Conservation (phyloP, 2,113 vertebrate genomes). For the Pseudopodoces humilis region DNA sequence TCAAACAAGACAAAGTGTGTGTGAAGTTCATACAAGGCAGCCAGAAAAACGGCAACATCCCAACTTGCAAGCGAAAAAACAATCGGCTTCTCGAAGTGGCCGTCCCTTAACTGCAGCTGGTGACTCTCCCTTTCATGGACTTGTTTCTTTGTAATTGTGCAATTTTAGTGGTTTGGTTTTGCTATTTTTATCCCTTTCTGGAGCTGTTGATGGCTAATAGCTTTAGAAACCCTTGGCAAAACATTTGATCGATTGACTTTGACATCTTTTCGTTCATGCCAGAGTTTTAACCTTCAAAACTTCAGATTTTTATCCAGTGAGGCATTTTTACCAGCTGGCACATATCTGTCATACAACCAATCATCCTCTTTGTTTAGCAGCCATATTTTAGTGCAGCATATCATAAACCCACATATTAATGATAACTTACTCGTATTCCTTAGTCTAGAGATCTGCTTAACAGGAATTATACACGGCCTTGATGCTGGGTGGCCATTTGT, state of each 20-base stretch:
- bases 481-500: background rate
- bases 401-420: constrained; percentile 44
- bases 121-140: constrained; percentile 59
- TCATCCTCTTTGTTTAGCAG: constrained; percentile 50
- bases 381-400: constrained; percentile 52
- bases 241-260: constrained; percentile 54
- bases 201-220: constrained; percentile 67
- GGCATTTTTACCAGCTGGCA: constrained; percentile 53
- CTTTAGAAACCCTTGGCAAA: constrained; percentile 68
- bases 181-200: constrained; percentile 49
- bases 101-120: constrained; percentile 79
- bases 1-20: constrained; percentile 96
- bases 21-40: constrained; percentile 93
- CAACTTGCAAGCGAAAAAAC: constrained; percentile 95
- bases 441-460: constrained; percentile 34
- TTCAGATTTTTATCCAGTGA: constrained; percentile 30
- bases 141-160: constrained; percentile 79
- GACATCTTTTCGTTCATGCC: constrained; percentile 20
- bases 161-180: constrained; percentile 73
- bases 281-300: constrained; percentile 61
- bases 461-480: background rate
- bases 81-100: constrained; percentile 96
- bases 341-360: background rate
- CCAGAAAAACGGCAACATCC: constrained; percentile 88
- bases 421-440: constrained; percentile 25